Conservation (phyloP, 2,797 vertebrate genomes). For the Florisuga fusca region DNA sequence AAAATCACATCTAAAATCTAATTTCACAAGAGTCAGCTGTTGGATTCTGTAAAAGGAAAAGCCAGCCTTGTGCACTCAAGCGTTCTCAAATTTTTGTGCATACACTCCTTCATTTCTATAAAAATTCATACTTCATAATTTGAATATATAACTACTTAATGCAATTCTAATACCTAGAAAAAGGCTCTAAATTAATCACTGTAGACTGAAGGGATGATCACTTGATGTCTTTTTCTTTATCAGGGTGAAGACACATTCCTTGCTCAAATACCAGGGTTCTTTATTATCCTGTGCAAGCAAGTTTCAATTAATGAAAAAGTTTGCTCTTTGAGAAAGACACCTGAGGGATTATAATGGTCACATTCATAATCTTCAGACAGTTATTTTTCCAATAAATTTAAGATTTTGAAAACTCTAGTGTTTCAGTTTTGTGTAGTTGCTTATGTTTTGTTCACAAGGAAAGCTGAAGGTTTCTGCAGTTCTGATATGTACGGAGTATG, state of each 20-base stretch:
- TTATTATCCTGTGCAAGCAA: background rate
- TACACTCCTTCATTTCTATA: background rate
- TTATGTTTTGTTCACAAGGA: background rate
- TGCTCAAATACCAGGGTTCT: background rate
- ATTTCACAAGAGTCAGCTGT: background rate
- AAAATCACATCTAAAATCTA: background rate
- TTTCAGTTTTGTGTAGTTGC: background rate
- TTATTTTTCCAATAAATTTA: background rate
- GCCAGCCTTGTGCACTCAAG: background rate
- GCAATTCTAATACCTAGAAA: background rate
- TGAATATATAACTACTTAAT: background rate
- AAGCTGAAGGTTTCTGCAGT: background rate
- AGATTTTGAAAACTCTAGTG: background rate
- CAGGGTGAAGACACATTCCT: background rate
- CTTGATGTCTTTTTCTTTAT: background rate
- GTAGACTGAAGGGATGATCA: background rate
- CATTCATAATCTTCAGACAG: background rate
- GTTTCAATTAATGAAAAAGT: background rate
- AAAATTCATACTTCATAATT: background rate
- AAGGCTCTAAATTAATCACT: background rate
- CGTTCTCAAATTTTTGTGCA: background rate
- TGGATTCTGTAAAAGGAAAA: background rate
- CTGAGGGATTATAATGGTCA: background rate
- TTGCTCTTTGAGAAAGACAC: background rate
- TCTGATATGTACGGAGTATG: rapidly evolving